These are phyloP conservation scores for Osmerus eperlanus DNA, from an alignment of 2,113 vertebrate species.

Conservation along the genomic window DNA sequence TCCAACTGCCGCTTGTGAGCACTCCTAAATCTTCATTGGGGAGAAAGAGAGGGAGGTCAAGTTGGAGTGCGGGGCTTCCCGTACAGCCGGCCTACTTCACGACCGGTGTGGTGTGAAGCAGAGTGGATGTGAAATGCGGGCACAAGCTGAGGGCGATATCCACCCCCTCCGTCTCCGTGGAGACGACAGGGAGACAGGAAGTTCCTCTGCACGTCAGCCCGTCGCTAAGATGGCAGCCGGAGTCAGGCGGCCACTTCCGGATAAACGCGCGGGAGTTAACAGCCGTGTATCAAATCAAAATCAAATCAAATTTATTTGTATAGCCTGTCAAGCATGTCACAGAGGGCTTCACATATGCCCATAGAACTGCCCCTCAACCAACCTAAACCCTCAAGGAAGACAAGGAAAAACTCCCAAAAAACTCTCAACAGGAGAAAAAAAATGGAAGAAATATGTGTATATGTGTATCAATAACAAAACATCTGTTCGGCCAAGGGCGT, in stretches of 20 bases:
- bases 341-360: too few relatives aligned
- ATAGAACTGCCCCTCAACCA: too few relatives aligned
- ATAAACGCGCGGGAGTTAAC: constrained; percentile 11
- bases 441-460: too few relatives aligned
- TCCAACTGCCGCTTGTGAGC: too few relatives aligned
- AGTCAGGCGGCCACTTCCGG: constrained; percentile 10
- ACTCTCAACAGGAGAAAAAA: too few relatives aligned
- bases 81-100: not conserved
- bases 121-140: constrained; percentile 14
- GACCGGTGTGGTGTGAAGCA: not conserved
- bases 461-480: too few relatives aligned
- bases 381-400: too few relatives aligned
- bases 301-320: too few relatives aligned
- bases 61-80: too few relatives aligned
- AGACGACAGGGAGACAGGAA: constrained; percentile 5
- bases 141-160: constrained; percentile 8
- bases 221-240: constrained; percentile 9
- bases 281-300: not conserved
- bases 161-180: constrained; percentile 18
- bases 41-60: too few relatives aligned
- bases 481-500: constrained; percentile 6
- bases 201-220: constrained; percentile 5
- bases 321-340: too few relatives aligned
- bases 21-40: not conserved
- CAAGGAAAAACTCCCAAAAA: too few relatives aligned